These are phyloP conservation scores for Brachionus paranguensis DNA, from an alignment of 1,140 invertebrate species.

Conservation along the genomic window DNA sequence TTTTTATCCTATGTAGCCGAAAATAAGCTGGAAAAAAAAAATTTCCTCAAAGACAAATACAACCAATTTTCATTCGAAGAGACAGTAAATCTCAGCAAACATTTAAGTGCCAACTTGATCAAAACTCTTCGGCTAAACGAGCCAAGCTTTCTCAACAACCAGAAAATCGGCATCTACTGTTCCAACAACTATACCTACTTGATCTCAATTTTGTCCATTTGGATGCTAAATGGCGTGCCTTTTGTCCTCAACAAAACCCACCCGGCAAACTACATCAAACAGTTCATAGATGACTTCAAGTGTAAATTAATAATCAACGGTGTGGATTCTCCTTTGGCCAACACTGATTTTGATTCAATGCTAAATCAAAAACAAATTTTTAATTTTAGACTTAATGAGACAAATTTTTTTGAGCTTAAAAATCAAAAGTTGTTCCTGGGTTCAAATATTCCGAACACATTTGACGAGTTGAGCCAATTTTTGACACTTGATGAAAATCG, in stretches of 20 bases:
- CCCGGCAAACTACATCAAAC: neutral
- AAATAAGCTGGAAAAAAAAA: neutral
- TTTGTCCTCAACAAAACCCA: conserved; percentile 19
- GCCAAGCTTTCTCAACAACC: neutral
- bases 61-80: neutral
- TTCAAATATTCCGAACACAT: neutral
- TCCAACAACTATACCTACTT: conserved; percentile 30
- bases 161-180: conserved; percentile 26
- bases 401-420: neutral
- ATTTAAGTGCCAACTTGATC: neutral
- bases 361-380: neutral
- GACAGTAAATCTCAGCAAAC: neutral
- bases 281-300: conserved; percentile 23
- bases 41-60: neutral
- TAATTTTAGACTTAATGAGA: neutral
- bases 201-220: conserved; percentile 12
- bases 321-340: neutral
- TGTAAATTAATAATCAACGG: conserved; percentile 24
- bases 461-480: neutral
- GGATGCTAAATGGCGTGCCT: conserved; percentile 29
- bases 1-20: neutral
- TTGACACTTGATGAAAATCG: neutral
- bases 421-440: neutral
- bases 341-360: neutral
- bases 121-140: neutral